A percentile compares a stretch with the other conserved stretches of the same genome.
Evolutionary conservation across 2,888 invertebrate species (phyloP).

Genomic region (Oxytorus armatus): DNA sequence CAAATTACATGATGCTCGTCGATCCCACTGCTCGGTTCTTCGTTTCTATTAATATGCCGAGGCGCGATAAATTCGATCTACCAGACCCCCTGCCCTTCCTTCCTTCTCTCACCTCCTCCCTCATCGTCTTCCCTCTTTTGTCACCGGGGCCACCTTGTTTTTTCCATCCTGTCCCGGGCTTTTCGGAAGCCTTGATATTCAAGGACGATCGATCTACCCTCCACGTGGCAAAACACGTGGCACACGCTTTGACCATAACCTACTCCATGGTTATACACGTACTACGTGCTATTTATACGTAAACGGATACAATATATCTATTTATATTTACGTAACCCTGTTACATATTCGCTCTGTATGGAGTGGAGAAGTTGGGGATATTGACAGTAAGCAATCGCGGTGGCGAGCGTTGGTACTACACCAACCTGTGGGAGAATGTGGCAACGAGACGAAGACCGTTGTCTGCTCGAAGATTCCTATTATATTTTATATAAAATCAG

Average conservation of each 20-base stretch:
- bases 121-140: neutral
- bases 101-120: neutral
- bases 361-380: too few relatives aligned
- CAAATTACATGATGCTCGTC: constrained; percentile 5
- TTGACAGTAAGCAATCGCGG: too few relatives aligned
- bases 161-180: constrained; percentile 33
- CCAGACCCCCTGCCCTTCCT: constrained; percentile 28
- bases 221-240: constrained; percentile 67
- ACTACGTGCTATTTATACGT: neutral
- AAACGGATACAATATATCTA: neutral
- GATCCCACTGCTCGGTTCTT: constrained; percentile 5
- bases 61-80: constrained; percentile 75
- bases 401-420: too few relatives aligned
- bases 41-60: constrained; percentile 74
- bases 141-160: constrained; percentile 16
- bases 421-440: too few relatives aligned
- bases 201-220: constrained; percentile 78
- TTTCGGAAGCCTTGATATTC: constrained; percentile 74
- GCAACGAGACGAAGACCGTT: too few relatives aligned
- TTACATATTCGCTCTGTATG: neutral
- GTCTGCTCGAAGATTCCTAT: too few relatives aligned
- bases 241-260: constrained; percentile 40
- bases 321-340: neutral
- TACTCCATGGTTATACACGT: neutral
- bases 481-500: too few relatives aligned